Conservation (phyloP, 2,888 invertebrate species). For the Stramonita haemastoma region DNA sequence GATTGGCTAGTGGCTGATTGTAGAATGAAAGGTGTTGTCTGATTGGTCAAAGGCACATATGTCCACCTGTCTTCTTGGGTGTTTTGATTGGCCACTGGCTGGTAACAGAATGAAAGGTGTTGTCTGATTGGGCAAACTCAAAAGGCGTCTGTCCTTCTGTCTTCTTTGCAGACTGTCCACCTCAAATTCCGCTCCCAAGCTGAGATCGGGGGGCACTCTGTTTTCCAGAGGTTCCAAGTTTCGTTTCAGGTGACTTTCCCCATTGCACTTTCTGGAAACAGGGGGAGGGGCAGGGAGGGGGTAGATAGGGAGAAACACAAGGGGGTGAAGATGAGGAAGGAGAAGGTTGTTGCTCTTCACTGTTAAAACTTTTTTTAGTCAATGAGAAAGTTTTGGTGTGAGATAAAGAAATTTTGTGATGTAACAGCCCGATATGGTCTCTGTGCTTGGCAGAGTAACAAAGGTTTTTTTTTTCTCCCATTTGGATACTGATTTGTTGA, state of each 20-base stretch:
- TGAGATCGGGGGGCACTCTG: constrained; percentile 91
- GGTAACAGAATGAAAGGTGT: not conserved
- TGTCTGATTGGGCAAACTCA: not conserved
- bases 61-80: constrained; percentile 23
- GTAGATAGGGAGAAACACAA: not conserved
- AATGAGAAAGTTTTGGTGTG: too few relatives aligned
- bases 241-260: constrained; percentile 82
- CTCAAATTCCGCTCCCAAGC: constrained; percentile 90
- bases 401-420: too few relatives aligned
- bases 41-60: not conserved
- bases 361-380: too few relatives aligned
- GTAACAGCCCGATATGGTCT: too few relatives aligned
- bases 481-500: too few relatives aligned
- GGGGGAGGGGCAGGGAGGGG: not conserved
- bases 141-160: constrained; percentile 41
- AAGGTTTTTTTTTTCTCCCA: too few relatives aligned
- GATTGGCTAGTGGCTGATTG: not conserved
- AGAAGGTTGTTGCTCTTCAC: too few relatives aligned
- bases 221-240: constrained; percentile 97
- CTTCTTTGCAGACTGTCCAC: constrained; percentile 85
- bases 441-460: too few relatives aligned
- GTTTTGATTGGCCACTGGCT: not conserved
- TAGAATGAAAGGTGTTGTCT: not conserved
- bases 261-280: not conserved
- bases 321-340: too few relatives aligned